Conservation (phyloP, 1,140 invertebrate species). For the Pseudomyrmex dendroicus region DNA sequence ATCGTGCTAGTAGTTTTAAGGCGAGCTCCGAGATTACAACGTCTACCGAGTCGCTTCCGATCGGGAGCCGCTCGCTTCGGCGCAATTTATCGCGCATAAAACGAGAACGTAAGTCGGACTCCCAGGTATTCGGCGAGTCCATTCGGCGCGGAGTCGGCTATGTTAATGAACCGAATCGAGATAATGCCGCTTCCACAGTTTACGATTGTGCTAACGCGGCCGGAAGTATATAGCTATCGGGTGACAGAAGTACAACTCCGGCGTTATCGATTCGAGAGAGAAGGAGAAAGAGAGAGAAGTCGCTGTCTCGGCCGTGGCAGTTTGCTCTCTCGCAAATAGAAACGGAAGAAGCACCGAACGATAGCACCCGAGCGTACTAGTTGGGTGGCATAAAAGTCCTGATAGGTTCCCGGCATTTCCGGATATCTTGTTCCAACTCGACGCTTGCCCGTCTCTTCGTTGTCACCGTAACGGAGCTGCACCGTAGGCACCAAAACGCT, state of each 20-base stretch:
- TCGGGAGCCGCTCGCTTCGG: slow-evolving; percentile 49
- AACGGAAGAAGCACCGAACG: slow-evolving; percentile 27
- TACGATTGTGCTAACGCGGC: slow-evolving; percentile 75
- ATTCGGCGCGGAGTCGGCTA: slow-evolving; percentile 64
- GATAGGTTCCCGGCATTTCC: slow-evolving; percentile 75
- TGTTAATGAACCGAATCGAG: slow-evolving; percentile 75
- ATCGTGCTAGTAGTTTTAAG: slow-evolving; percentile 42
- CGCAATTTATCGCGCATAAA: slow-evolving; percentile 71
- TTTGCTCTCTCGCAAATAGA: slow-evolving; percentile 39
- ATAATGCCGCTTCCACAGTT: slow-evolving; percentile 72
- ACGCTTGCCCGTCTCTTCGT: slow-evolving; percentile 4
- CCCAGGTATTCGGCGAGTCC: slow-evolving; percentile 65
- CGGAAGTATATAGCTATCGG: slow-evolving; percentile 72
- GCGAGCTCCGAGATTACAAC: slow-evolving; percentile 57
- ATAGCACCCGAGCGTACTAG: not conserved
- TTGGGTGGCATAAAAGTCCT: slow-evolving; percentile 60
- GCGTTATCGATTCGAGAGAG: slow-evolving; percentile 64
- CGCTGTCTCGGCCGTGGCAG: not conserved
- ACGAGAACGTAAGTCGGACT: slow-evolving; percentile 61
- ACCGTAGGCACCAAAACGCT: not conserved
- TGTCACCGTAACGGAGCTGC: slow-evolving; percentile 31
- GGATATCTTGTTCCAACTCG: slow-evolving; percentile 48
- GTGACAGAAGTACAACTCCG: slow-evolving; percentile 64
- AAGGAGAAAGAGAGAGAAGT: not conserved
- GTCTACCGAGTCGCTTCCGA: slow-evolving; percentile 22